Percentiles rank a stretch among this genome's conserved stretches.
Conservation (phyloP, 92 coral and sea anemone genomes). For the Chrysogorgia sp. region DNA sequence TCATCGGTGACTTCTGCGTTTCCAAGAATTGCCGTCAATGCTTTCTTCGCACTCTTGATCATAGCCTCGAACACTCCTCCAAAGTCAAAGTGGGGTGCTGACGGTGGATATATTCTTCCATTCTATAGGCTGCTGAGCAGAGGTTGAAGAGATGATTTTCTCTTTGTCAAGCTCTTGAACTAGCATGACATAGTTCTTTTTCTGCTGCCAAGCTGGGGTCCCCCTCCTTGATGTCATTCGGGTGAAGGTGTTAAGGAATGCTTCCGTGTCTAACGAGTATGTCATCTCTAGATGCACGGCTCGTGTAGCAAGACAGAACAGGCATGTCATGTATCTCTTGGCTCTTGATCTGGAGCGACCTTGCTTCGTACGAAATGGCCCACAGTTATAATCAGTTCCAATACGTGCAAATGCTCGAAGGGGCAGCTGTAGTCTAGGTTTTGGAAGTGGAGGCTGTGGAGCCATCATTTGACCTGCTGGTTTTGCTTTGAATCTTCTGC, state of each 20-base stretch:
- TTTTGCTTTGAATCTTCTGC: not conserved
- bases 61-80: conserved; percentile 18
- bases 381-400: conserved; percentile 8
- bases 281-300: conserved; percentile 26
- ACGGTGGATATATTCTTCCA: conserved; percentile 9
- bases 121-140: not conserved
- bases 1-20: conserved; percentile 25
- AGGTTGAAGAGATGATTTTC: not conserved
- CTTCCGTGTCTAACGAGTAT: conserved; percentile 9
- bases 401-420: conserved; percentile 4
- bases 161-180: not conserved
- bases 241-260: conserved; percentile 15
- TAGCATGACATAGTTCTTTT: too few species aligned
- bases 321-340: conserved; percentile 14
- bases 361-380: conserved; percentile 22
- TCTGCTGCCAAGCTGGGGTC: conserved; percentile 2
- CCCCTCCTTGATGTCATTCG: conserved; percentile 40
- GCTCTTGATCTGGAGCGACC: conserved; percentile 13
- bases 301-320: conserved; percentile 18
- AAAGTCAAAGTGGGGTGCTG: conserved; percentile 24
- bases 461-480: conserved; percentile 21
- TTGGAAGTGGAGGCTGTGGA: conserved; percentile 23
- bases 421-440: conserved; percentile 9
- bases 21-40: conserved; percentile 8
- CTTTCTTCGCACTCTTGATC: conserved; percentile 24